A percentile compares a stretch with the other conserved stretches of the same genome.
Conservation (phyloP, 2,888 invertebrate genomes). For the Luffia ferchaultella region DNA sequence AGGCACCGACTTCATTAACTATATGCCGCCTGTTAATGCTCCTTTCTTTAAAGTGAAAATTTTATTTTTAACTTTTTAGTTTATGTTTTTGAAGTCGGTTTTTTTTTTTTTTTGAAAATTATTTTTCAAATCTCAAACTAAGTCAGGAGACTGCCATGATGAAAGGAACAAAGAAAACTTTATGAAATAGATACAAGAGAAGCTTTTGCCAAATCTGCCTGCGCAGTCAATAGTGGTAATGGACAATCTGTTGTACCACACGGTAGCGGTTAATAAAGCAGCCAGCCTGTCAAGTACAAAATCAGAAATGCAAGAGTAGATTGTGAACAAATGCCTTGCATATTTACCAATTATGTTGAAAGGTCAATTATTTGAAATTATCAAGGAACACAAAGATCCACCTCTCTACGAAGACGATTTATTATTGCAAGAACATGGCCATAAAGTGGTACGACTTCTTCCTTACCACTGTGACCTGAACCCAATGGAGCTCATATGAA, state of each 20-base stretch:
- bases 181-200: slow-evolving; percentile 13
- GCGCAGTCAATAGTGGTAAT: slow-evolving; percentile 14
- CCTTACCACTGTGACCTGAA: slow-evolving; percentile 13
- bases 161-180: slow-evolving; percentile 14
- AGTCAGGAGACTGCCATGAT: not conserved
- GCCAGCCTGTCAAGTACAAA: slow-evolving; percentile 15
- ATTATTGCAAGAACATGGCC: slow-evolving; percentile 6
- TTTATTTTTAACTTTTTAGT: too few relatives aligned
- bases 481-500: slow-evolving; percentile 16
- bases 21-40: too few relatives aligned
- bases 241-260: slow-evolving; percentile 17
- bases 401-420: slow-evolving; percentile 12
- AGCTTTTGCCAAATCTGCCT: slow-evolving; percentile 15
- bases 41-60: too few relatives aligned
- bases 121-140: not conserved
- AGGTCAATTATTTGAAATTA: slow-evolving; percentile 10
- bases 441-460: slow-evolving; percentile 13
- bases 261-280: slow-evolving; percentile 12
- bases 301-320: slow-evolving; percentile 11
- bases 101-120: too few relatives aligned
- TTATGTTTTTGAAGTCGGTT: too few relatives aligned
- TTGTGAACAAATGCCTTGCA: slow-evolving; percentile 1
- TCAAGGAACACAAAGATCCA: slow-evolving; percentile 17
- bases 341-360: not conserved
- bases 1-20: too few relatives aligned